phyloP scores from a whole-genome alignment of 37 sponge, comb jelly and placozoan genomes.

The Amphimedon queenslandica region DNA sequence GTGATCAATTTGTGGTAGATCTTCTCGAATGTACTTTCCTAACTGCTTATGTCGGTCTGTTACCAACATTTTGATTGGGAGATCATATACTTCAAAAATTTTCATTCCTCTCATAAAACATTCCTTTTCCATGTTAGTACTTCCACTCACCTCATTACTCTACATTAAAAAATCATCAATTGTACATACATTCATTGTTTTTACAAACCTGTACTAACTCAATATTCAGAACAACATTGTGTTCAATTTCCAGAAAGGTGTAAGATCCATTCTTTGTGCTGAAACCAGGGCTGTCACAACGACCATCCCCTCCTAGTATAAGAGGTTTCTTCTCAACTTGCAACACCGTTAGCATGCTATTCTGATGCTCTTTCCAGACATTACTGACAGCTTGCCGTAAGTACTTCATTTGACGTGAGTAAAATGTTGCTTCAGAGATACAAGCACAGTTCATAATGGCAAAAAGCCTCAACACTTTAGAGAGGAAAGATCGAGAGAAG shows the following conservation, averaged over 20 bases:
- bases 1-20: too few relatives aligned
- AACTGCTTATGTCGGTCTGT: too few relatives aligned
- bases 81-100: too few relatives aligned
- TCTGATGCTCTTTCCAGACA: constrained; percentile 18
- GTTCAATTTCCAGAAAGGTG: constrained; percentile 15
- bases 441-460: too few relatives aligned
- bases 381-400: neutral
- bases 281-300: constrained; percentile 26
- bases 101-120: constrained; percentile 12
- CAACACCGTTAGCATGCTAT: neutral
- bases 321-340: neutral
- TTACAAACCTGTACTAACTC: constrained; percentile 21
- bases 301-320: constrained; percentile 9
- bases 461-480: too few relatives aligned
- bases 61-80: too few relatives aligned
- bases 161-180: constrained; percentile 1
- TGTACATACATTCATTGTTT: too few relatives aligned
- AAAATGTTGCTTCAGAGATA: too few relatives aligned
- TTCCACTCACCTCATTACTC: constrained; percentile 38
- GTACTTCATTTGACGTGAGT: neutral
- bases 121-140: constrained; percentile 35
- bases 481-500: too few relatives aligned
- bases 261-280: constrained; percentile 31
- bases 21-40: too few relatives aligned
- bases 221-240: neutral